A percentile compares a stretch with the other conserved stretches of the same genome.
phyloP scores from a whole-genome alignment of 1,140 invertebrate genomes.

The Megathymus violae region DNA sequence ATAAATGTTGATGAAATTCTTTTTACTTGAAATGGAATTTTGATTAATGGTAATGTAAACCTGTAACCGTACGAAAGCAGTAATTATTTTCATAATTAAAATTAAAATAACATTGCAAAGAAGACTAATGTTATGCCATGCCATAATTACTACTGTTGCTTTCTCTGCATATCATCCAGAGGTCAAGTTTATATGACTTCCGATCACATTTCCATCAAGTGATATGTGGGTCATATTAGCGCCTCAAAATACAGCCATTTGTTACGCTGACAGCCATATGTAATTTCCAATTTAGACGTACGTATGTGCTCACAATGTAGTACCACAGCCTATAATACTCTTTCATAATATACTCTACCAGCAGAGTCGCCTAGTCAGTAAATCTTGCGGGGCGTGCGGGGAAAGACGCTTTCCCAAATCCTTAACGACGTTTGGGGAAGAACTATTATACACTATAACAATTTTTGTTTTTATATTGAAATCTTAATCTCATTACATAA shows the following conservation, averaged over 20 bases:
- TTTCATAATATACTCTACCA: too few relatives aligned
- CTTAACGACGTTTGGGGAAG: too few relatives aligned
- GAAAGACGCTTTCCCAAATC: too few relatives aligned
- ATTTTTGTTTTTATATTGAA: too few relatives aligned
- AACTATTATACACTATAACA: too few relatives aligned
- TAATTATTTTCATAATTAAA: slow-evolving; percentile 2
- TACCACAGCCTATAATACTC: not conserved
- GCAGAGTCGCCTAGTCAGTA: too few relatives aligned
- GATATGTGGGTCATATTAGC: slow-evolving; percentile 60
- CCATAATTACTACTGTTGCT: slow-evolving; percentile 69
- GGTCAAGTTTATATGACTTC: slow-evolving; percentile 77
- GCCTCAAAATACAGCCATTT: slow-evolving; percentile 57
- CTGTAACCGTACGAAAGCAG: slow-evolving; percentile 20
- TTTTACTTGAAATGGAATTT: not conserved
- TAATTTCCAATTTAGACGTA: slow-evolving; percentile 60
- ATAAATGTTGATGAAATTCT: too few relatives aligned
- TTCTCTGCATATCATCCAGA: slow-evolving; percentile 58
- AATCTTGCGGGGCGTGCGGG: too few relatives aligned
- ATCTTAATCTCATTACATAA: too few relatives aligned
- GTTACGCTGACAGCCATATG: slow-evolving; percentile 62
- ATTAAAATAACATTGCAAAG: slow-evolving; percentile 30
- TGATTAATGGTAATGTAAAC: slow-evolving; percentile 41
- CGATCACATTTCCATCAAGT: slow-evolving; percentile 50
- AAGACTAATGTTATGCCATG: slow-evolving; percentile 43
- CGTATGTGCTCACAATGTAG: slow-evolving; percentile 17